Conservation (phyloP, 2,113 vertebrate species). For the Globicephala melas region DNA sequence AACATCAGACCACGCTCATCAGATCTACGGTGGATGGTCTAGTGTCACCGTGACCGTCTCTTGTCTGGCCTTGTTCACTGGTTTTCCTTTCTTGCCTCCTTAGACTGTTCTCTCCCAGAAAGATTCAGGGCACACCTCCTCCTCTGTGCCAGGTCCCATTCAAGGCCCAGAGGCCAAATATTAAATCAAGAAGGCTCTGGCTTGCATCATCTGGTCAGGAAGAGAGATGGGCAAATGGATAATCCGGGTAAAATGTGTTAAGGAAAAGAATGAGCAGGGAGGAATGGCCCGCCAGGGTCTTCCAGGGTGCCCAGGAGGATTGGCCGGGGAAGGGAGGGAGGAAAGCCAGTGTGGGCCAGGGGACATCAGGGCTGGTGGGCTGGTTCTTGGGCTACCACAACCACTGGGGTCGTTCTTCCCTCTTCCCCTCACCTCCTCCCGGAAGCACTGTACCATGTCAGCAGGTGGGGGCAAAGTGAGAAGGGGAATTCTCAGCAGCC, state of each 20-base stretch:
- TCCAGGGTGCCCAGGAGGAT: background rate
- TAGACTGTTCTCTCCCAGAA: background rate
- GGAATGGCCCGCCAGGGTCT: accelerated
- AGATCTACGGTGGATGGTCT: accelerated
- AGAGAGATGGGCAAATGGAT: background rate
- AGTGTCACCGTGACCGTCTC: accelerated
- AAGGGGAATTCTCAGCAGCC: background rate
- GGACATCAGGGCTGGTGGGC: background rate
- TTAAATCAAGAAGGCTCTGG: background rate
- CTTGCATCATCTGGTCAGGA: background rate
- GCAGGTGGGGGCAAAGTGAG: background rate
- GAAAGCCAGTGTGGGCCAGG: background rate
- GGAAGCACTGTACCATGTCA: accelerated
- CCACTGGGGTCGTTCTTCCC: accelerated
- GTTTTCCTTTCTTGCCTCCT: background rate
- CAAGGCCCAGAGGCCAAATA: background rate
- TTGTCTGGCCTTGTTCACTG: too few species aligned
- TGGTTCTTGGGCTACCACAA: background rate
- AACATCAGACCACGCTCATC: accelerated
- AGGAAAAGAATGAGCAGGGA: background rate
- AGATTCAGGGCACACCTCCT: background rate
- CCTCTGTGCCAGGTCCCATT: accelerated
- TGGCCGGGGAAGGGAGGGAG: background rate
- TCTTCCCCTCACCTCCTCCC: background rate
- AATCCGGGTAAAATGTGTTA: too few species aligned